Evolutionary conservation across 2,113 vertebrate genomes (phyloP).

Genomic region (Leptobrachium leishanense): DNA sequence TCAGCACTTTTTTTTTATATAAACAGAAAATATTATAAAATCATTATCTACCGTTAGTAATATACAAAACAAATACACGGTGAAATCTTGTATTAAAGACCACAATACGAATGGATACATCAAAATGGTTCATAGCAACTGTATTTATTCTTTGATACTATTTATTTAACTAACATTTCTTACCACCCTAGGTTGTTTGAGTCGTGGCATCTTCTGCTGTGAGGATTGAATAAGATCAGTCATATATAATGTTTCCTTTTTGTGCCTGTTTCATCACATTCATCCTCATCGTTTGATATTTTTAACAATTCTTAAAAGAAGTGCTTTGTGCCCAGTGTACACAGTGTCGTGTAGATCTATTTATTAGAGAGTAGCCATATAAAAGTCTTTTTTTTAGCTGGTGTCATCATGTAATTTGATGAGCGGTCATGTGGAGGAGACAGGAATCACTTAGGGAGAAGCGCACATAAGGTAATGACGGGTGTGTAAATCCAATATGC

Average conservation of each 20-base stretch:
- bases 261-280: constrained; percentile 23
- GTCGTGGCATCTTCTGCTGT: neutral
- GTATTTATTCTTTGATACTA: too few species aligned
- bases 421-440: constrained; percentile 33
- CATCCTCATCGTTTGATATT: neutral
- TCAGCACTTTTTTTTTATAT: too few species aligned
- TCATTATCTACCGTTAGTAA: too few species aligned
- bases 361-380: constrained; percentile 25
- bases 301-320: constrained; percentile 20
- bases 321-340: constrained; percentile 21
- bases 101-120: too few species aligned
- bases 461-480: constrained; percentile 18
- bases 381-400: constrained; percentile 23
- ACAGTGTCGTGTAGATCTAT: constrained; percentile 13
- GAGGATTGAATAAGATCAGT: constrained; percentile 23
- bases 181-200: neutral
- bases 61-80: too few species aligned
- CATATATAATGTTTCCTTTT: neutral
- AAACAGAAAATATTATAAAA: too few species aligned
- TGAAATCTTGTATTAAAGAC: too few species aligned
- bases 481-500: constrained; percentile 31
- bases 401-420: constrained; percentile 25
- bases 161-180: neutral
- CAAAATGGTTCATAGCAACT: too few species aligned
- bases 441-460: constrained; percentile 33